A percentile compares a stretch with the other conserved stretches of the same genome.
Evolutionary conservation across 2,797 vertebrate species (phyloP).

Genomic region (Tapera naevia): DNA sequence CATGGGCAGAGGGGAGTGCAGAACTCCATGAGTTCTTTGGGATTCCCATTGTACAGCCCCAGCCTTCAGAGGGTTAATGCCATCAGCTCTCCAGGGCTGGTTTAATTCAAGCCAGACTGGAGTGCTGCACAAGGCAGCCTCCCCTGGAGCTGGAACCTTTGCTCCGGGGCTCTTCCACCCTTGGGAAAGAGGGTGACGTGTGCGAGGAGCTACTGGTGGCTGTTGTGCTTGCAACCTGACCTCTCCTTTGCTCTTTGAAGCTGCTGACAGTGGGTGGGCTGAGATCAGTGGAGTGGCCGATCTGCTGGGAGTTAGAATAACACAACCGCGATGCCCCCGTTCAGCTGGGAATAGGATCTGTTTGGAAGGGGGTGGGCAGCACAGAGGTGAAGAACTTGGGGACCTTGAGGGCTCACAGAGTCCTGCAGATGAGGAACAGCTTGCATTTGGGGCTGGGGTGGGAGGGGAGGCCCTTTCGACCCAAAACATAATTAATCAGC

Average conservation of each 20-base stretch:
- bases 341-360: neutral
- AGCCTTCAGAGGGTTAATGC: neutral
- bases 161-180: neutral
- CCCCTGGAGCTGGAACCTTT: slow-evolving; percentile 21
- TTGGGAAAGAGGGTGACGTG: neutral
- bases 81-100: neutral
- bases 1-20: accelerated
- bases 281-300: slow-evolving; percentile 10
- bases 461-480: neutral
- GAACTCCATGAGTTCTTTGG: accelerated
- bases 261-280: slow-evolving; percentile 63
- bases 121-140: neutral
- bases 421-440: slow-evolving; percentile 1
- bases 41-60: neutral
- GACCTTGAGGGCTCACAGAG: neutral
- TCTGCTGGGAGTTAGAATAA: neutral
- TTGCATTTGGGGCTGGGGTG: neutral
- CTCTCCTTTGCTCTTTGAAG: slow-evolving; percentile 38
- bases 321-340: neutral
- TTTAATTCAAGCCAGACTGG: slow-evolving; percentile 43
- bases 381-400: neutral
- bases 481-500: neutral
- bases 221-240: slow-evolving; percentile 48
- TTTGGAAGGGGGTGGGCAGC: neutral
- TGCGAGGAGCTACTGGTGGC: slow-evolving; percentile 18